Conservation (phyloP, 2,888 invertebrate species). For the Habrosyne pyritoides region DNA sequence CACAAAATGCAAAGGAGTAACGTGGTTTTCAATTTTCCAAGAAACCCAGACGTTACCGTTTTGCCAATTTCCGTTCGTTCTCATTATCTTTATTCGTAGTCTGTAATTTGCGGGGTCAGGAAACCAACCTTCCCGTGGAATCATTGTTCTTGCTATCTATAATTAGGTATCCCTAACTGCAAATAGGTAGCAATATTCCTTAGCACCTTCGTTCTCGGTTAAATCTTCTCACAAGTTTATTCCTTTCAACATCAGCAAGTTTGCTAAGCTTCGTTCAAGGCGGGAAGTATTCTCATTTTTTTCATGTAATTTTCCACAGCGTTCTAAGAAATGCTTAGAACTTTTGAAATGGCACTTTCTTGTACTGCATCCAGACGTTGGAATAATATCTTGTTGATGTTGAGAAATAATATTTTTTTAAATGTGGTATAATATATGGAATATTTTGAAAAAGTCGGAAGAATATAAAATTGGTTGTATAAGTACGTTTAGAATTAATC, state of each 20-base stretch:
- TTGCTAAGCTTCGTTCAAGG: conserved; percentile 1
- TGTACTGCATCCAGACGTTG: background rate
- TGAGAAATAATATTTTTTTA: background rate
- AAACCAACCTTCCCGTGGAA: conserved; percentile 22
- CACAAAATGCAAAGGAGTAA: background rate
- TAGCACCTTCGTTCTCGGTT: conserved; percentile 7
- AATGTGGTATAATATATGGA: no score
- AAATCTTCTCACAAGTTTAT: background rate
- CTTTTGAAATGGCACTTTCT: conserved; percentile 1
- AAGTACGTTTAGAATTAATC: no score
- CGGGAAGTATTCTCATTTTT: background rate
- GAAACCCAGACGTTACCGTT: conserved; percentile 20
- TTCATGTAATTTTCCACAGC: conserved; percentile 5
- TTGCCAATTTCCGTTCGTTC: conserved; percentile 32
- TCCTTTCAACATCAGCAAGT: conserved; percentile 6
- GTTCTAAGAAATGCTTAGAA: background rate
- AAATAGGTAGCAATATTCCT: conserved; percentile 20
- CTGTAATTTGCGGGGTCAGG: conserved; percentile 39
- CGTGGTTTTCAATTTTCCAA: conserved; percentile 11
- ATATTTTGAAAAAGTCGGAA: no score
- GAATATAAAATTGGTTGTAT: no score
- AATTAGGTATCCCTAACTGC: conserved; percentile 28
- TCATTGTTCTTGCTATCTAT: conserved; percentile 28
- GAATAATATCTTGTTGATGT: background rate
- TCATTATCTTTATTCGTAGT: conserved; percentile 44